Base-by-base conservation (phyloP, 1,140 invertebrate genomes). In the Hypsibius dujardini region DNA sequence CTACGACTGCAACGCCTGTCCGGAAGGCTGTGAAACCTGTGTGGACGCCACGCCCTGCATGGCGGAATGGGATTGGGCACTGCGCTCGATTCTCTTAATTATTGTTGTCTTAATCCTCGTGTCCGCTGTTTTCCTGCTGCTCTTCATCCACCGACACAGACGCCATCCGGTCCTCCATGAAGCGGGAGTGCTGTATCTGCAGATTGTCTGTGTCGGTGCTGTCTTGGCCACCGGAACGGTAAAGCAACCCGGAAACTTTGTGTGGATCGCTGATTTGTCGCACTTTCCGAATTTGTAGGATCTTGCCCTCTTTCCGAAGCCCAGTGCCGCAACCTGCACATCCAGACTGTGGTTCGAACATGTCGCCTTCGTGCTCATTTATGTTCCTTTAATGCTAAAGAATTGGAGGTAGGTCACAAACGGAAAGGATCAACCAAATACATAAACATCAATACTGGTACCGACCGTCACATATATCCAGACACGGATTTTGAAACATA, bases 311-410 rank as follows among this genome's bases (percentile, higher is more conserved):
- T 95, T 94, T 79, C 90, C 90, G 42, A 85, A 87, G 75, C 90
- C 91, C 1, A 91, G 87, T 69, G 84, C 92, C 0, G 85, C 92
- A 73, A 92, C 90, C 0, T 95, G 92, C 77, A 93, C 89, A 0
- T 83, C 90, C 59, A 83, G 89, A 71, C 87, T 94, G 59, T 95
- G 92, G 92, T 84, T 95, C 15, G 79, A 92, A 72, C 92, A 95
- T 82, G 90, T 95, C 75, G 92, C 92, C 60, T 95, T 95, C 81
- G 90, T 90, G 3, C 84, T 95, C 50, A 92, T 91, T 1, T 95
- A 95, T 76, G 92, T 92, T 3, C 91, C 92, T 40, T 83, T 95
- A 12, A 90, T 95, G 88, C 83, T 95, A 71, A 95, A 95, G 83
- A 95, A 92, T 28, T 95, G 92, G 92, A 86, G 92, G 92, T 95